A percentile compares a stretch with the other conserved stretches of the same genome.
These are phyloP conservation scores for Lagria hirta DNA, from an alignment of 2,888 invertebrate genomes.

Conservation along the genomic window DNA sequence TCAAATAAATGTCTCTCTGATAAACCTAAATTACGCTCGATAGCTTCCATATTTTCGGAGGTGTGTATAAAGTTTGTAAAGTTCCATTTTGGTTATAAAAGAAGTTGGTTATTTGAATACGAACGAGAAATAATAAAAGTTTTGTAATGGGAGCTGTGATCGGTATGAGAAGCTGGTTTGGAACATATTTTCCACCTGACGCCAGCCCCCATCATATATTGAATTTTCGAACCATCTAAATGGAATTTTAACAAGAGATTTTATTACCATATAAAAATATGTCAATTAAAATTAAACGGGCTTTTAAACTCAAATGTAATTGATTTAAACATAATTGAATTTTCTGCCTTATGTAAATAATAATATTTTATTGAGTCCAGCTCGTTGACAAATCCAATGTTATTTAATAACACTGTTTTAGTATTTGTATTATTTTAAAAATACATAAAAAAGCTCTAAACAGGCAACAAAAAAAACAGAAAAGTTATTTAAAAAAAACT, in stretches of 20 bases:
- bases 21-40: slow-evolving; percentile 37
- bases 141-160: slow-evolving; percentile 46
- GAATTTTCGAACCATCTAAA: slow-evolving; percentile 34
- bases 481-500: too few relatives aligned
- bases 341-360: too few relatives aligned
- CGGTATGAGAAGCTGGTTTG: slow-evolving; percentile 45
- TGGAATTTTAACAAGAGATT: slow-evolving; percentile 17
- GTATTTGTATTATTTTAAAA: too few relatives aligned
- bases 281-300: slow-evolving; percentile 1
- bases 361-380: too few relatives aligned
- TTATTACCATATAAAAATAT: slow-evolving; percentile 8
- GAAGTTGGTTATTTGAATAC: slow-evolving; percentile 51
- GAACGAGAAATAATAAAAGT: slow-evolving; percentile 50
- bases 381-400: too few relatives aligned
- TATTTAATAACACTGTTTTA: too few relatives aligned
- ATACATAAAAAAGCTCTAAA: too few relatives aligned
- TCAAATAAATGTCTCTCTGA: slow-evolving; percentile 39
- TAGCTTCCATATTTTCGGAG: slow-evolving; percentile 40
- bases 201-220: slow-evolving; percentile 42
- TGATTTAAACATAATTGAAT: too few relatives aligned
- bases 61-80: slow-evolving; percentile 40
- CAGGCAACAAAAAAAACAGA: too few relatives aligned
- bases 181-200: slow-evolving; percentile 47
- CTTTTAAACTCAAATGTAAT: neutral
- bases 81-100: slow-evolving; percentile 45